These are phyloP conservation scores for Limonius californicus DNA, from an alignment of 1,140 invertebrate genomes.

Conservation along the genomic window DNA sequence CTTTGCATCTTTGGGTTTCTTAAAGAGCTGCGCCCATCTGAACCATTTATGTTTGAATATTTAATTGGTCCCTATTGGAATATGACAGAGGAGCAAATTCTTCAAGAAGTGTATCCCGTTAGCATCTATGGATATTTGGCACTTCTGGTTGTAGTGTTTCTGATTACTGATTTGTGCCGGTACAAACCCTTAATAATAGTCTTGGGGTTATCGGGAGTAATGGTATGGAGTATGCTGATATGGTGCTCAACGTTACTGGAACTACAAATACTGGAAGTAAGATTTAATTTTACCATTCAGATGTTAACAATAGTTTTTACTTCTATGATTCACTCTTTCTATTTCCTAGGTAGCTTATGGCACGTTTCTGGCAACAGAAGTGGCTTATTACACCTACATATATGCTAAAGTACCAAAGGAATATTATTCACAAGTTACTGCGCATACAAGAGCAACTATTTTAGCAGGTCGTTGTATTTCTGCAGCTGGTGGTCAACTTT, in stretches of 20 bases:
- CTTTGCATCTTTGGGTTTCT: slow-evolving; percentile 75
- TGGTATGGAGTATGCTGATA: slow-evolving; percentile 67
- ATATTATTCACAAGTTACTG: slow-evolving; percentile 71
- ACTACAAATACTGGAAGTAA: slow-evolving; percentile 54
- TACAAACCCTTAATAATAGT: slow-evolving; percentile 85
- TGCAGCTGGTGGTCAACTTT: slow-evolving; percentile 59
- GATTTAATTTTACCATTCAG: too few species aligned
- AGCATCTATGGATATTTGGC: slow-evolving; percentile 71
- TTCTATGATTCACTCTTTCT: too few species aligned
- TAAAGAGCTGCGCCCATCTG: slow-evolving; percentile 75
- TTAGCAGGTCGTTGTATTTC: slow-evolving; percentile 64
- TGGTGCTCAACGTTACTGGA: slow-evolving; percentile 63
- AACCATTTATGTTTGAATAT: slow-evolving; percentile 74
- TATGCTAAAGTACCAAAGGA: slow-evolving; percentile 82
- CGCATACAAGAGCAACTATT: slow-evolving; percentile 65
- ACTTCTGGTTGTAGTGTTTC: slow-evolving; percentile 67
- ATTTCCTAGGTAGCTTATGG: slow-evolving; percentile 67
- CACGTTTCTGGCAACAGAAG: slow-evolving; percentile 80
- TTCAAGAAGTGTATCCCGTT: slow-evolving; percentile 70
- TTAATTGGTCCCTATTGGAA: slow-evolving; percentile 64
- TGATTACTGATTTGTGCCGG: slow-evolving; percentile 73
- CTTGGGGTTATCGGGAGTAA: slow-evolving; percentile 64
- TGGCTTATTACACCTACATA: slow-evolving; percentile 91
- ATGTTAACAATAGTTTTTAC: neutral
- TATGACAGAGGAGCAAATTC: slow-evolving; percentile 63